These are phyloP conservation scores for Phrynosoma blainvillii DNA, from an alignment of 2,113 vertebrate genomes.

Conservation along the genomic window DNA sequence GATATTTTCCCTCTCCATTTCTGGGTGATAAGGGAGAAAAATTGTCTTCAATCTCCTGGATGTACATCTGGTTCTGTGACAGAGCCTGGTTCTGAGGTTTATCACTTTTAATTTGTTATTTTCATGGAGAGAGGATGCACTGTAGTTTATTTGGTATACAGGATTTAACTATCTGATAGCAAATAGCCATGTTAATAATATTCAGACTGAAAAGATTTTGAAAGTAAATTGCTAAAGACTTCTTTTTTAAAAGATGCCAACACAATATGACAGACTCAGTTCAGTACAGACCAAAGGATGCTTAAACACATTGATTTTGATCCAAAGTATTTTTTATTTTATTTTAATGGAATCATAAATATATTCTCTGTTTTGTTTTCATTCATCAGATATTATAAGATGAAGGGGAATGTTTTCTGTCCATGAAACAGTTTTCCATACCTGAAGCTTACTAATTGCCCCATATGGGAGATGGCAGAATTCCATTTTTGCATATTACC, in stretches of 20 bases:
- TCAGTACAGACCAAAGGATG: neutral
- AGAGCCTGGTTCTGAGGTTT: constrained; percentile 49
- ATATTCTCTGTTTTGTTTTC: neutral
- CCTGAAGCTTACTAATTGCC: neutral
- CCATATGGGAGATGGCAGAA: neutral
- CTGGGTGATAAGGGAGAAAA: constrained; percentile 56
- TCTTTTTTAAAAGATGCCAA: neutral
- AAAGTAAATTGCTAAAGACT: neutral
- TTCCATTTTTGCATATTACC: neutral
- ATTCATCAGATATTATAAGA: neutral
- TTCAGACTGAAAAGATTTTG: constrained; percentile 26
- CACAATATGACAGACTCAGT: neutral
- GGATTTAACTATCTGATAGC: constrained; percentile 23
- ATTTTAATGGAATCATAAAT: neutral
- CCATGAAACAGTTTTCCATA: neutral
- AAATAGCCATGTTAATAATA: neutral
- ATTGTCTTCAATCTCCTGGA: constrained; percentile 54
- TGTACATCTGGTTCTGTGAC: constrained; percentile 62
- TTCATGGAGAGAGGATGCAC: neutral
- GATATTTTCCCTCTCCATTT: constrained; percentile 46
- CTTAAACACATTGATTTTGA: neutral
- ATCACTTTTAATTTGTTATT: constrained; percentile 58
- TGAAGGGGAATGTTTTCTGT: neutral
- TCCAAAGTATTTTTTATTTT: neutral
- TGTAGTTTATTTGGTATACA: constrained; percentile 19